phyloP scores from a whole-genome alignment of 1,140 invertebrate genomes.

The Nasonia vitripennis region DNA sequence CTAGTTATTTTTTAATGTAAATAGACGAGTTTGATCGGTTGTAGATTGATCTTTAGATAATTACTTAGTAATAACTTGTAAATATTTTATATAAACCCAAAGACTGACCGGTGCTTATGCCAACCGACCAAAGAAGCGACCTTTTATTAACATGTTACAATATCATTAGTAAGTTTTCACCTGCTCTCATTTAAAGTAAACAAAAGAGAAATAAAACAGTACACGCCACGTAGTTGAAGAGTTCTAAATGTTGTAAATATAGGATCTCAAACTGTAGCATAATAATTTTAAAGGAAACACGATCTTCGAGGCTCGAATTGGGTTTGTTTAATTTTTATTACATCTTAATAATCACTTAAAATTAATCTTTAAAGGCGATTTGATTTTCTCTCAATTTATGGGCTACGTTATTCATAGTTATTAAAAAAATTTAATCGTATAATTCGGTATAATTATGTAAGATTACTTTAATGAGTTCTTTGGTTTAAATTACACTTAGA shows the following conservation, averaged over 20 bases:
- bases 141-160: constrained; percentile 43
- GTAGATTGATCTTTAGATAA: constrained; percentile 51
- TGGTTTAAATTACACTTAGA: neutral
- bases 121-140: constrained; percentile 72
- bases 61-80: constrained; percentile 38
- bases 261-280: constrained; percentile 16
- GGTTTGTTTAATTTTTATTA: constrained; percentile 12
- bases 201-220: constrained; percentile 1
- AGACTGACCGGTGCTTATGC: constrained; percentile 73
- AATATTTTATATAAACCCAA: constrained; percentile 63
- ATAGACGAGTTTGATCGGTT: constrained; percentile 48
- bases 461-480: neutral
- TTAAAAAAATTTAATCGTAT: neutral
- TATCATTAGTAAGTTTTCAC: constrained; percentile 31
- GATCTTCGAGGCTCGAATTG: constrained; percentile 26
- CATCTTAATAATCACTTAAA: neutral
- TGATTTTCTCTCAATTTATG: neutral
- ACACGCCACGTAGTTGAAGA: constrained; percentile 10
- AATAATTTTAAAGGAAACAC: constrained; percentile 27
- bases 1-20: constrained; percentile 52
- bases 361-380: neutral
- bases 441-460: neutral
- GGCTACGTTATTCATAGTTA: neutral
- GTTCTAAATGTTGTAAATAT: constrained; percentile 46
- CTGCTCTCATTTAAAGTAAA: constrained; percentile 23